Percentiles rank a stretch among this genome's conserved stretches.
These are phyloP conservation scores for Spisula solida DNA, from an alignment of 2,888 invertebrate genomes.

Conservation along the genomic window DNA sequence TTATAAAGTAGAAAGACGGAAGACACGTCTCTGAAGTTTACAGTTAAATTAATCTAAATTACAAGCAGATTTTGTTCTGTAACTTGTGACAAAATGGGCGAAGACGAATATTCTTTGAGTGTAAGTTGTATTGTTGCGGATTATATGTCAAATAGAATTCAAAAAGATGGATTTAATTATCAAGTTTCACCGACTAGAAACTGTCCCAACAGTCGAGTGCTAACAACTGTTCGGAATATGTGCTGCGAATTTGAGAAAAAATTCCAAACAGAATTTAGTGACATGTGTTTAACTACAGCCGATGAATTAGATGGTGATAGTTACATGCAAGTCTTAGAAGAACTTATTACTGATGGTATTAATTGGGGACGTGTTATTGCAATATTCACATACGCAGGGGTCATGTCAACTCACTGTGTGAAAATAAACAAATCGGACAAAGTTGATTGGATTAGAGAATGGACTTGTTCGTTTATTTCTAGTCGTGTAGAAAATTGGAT, in stretches of 20 bases:
- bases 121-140: conserved; percentile 75
- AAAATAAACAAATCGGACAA: conserved; percentile 81
- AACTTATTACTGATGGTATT: conserved; percentile 86
- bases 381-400: conserved; percentile 86
- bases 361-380: conserved; percentile 87
- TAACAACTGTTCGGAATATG: conserved; percentile 76
- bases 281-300: conserved; percentile 72
- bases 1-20: neutral
- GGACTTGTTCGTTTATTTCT: conserved; percentile 86
- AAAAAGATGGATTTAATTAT: conserved; percentile 89
- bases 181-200: conserved; percentile 87
- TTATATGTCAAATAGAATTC: conserved; percentile 76
- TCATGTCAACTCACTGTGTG: conserved; percentile 84
- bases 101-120: conserved; percentile 62
- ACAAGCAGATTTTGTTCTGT: neutral
- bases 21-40: neutral
- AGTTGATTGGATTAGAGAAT: conserved; percentile 85
- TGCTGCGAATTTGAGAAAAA: conserved; percentile 84
- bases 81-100: conserved; percentile 44
- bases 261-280: conserved; percentile 82
- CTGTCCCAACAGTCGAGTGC: conserved; percentile 71
- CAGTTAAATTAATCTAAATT: neutral
- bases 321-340: conserved; percentile 85
- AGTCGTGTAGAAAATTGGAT: conserved; percentile 86
- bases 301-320: conserved; percentile 78